A percentile compares a stretch with the other conserved stretches of the same genome.
Conservation (phyloP, 2,113 vertebrate genomes). For the Hyaena hyaena region DNA sequence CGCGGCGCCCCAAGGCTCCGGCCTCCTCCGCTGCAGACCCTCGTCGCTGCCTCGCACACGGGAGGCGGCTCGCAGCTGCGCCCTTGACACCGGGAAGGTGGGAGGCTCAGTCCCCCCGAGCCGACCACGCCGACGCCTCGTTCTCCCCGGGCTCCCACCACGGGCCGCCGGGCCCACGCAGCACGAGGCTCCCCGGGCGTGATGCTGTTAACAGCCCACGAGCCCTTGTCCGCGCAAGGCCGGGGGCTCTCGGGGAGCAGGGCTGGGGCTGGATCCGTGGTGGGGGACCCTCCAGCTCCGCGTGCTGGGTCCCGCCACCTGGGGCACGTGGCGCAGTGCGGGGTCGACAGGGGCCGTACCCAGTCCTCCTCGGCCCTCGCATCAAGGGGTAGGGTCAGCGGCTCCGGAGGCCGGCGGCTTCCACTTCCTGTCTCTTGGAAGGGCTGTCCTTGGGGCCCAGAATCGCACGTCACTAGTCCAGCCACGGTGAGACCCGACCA, state of each 20-base stretch:
- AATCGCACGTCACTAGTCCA: background rate
- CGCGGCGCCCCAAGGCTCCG: background rate
- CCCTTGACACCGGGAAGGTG: background rate
- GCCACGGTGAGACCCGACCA: background rate
- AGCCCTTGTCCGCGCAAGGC: accelerated
- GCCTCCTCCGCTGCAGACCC: background rate
- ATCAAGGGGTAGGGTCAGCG: background rate
- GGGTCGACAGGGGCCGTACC: background rate
- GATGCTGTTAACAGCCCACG: background rate
- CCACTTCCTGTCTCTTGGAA: background rate
- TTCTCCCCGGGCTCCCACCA: background rate
- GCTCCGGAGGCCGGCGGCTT: background rate
- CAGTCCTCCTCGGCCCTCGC: background rate
- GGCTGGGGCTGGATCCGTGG: background rate
- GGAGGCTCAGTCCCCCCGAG: background rate
- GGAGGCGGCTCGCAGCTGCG: background rate
- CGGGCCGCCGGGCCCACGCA: background rate
- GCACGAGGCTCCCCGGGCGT: accelerated
- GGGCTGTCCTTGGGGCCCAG: background rate
- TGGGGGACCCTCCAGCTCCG: too few species aligned
- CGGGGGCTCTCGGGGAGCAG: background rate
- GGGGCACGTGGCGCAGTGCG: accelerated
- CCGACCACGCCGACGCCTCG: background rate
- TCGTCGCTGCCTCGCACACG: accelerated
- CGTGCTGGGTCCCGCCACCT: background rate